Percentiles rank a stretch among this genome's conserved stretches.
These are phyloP conservation scores for Podarcis raffonei DNA, from an alignment of 2,113 vertebrate species.

Conservation along the genomic window DNA sequence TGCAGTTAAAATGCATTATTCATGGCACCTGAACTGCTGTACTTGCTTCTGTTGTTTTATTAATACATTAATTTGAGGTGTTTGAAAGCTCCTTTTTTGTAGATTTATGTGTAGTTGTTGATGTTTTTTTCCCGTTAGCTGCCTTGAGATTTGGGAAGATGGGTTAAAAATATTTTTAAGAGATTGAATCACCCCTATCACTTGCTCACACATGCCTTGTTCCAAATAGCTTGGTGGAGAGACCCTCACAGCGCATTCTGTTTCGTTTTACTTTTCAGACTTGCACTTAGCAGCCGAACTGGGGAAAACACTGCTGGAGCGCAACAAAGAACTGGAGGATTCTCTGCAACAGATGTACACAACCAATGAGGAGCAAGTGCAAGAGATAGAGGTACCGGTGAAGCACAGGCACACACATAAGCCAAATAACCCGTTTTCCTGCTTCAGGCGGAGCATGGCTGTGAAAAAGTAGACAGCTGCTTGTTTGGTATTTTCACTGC, in stretches of 20 bases:
- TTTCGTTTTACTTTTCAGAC: slow-evolving; percentile 73
- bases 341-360: slow-evolving; percentile 96
- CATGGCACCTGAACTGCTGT: not conserved
- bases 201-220: not conserved
- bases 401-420: not conserved
- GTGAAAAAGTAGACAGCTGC: not conserved
- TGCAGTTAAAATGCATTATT: not conserved
- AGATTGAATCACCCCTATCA: not conserved
- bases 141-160: not conserved
- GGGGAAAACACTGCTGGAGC: slow-evolving; percentile 94
- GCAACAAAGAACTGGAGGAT: slow-evolving; percentile 97
- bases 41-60: not conserved
- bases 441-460: fast-evolving
- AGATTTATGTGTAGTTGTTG: not conserved
- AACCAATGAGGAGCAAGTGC: slow-evolving; percentile 95
- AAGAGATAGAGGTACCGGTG: slow-evolving; percentile 89
- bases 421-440: fast-evolving
- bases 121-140: not conserved
- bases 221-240: not conserved
- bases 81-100: not conserved
- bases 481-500: not conserved
- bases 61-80: not conserved
- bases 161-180: not conserved
- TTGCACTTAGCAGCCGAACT: slow-evolving; percentile 93
- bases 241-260: slow-evolving; percentile 15